Evolutionary conservation across 2,797 vertebrate genomes (phyloP), one percentile per base, ranked within the genome.

Genomic region (Tauraco hartlaubi): DNA sequence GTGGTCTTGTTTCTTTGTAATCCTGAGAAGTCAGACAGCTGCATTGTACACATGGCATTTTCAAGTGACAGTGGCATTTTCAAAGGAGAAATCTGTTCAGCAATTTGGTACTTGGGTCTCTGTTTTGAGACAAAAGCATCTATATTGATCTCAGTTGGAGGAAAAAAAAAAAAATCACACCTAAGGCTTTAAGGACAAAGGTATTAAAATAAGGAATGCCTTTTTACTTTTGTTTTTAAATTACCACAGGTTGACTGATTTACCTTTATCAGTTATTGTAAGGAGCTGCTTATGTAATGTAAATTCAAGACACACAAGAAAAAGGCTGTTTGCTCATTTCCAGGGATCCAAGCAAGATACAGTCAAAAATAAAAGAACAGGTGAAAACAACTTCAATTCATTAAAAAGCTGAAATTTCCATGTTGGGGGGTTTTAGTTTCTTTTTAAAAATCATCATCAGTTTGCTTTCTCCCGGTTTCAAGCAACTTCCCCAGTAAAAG

Each of bases 21-120:
- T 55, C 49, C 75, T 80, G 52, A 93, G 80, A 93, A 95, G 88
- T 75, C 62, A 81, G 92, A 74, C 94, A 96, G 83, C 83, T 90
- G 81, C 69, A 59, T 41, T 69, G 80, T 82, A 75, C 91, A 91
- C 91, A 95, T 56, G 58, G 81, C 84, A 90, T 95, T 92, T 94
- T 59, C 92, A 87, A 96, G 81, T 91, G 84, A 93, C 86, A 92
- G 81, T 63, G 91, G 83, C 88, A 85, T 89, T 93, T 95, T 78
- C 75, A 80, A 91, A 88, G 48, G 35, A 90, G 54, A 92, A 94
- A 90, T 85, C 77, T 80, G 80, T 75, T 92, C 91, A 59, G 64
- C 48, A 86, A 61, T 92, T 91, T 95, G 74, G 31, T 91, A 82
- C 71, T 94, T 35, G 15, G 63, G 66, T 83, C 73, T 75, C 79